Evolutionary conservation across 2,888 invertebrate genomes (phyloP).

Genomic region (Coenonympha arcania): DNA sequence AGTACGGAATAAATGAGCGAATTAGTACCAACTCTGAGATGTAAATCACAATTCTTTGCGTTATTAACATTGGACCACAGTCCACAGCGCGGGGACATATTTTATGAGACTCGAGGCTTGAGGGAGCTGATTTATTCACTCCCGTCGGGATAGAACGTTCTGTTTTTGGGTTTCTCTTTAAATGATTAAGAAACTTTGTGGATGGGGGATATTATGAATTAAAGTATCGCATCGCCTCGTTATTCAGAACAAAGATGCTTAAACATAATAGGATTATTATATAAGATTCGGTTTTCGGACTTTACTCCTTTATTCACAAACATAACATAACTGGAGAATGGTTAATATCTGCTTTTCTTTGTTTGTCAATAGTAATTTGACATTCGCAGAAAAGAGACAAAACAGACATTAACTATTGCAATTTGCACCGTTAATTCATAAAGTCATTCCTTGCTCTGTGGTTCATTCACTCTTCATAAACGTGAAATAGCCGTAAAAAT

Average conservation of each 20-base stretch:
- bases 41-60: conserved; percentile 23
- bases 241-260: background rate
- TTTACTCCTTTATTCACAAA: too few species aligned
- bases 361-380: too few species aligned
- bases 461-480: too few species aligned
- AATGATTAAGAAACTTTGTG: conserved; percentile 5
- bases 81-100: conserved; percentile 8
- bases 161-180: background rate
- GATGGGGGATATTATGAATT: background rate
- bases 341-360: too few species aligned
- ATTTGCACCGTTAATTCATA: too few species aligned
- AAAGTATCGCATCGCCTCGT: background rate
- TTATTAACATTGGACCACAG: conserved; percentile 13
- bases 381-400: too few species aligned
- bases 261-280: too few species aligned
- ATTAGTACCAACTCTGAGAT: conserved; percentile 16
- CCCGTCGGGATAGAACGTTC: background rate
- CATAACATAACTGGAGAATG: too few species aligned
- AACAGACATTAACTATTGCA: too few species aligned
- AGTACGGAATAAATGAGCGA: conserved; percentile 20
- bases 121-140: background rate
- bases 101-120: conserved; percentile 2
- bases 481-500: too few species aligned
- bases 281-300: too few species aligned
- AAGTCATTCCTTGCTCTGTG: too few species aligned